Percentiles rank a stretch among this genome's conserved stretches.
Conservation (phyloP, 1,140 invertebrate species). For the Lordiphosa stackelbergi region DNA sequence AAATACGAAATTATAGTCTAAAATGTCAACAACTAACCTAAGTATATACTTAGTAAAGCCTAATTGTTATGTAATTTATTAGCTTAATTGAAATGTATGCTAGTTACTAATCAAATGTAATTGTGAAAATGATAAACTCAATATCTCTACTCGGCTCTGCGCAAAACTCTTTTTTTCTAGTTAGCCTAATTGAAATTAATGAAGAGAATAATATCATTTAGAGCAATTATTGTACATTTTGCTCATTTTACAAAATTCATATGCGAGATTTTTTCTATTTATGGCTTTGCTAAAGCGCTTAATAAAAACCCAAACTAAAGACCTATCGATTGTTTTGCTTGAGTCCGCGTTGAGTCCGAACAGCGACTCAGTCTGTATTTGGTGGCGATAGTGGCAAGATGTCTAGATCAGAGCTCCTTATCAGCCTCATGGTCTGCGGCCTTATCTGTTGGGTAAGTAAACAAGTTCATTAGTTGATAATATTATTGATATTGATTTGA, state of each 20-base stretch:
- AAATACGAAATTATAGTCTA: constrained; percentile 1
- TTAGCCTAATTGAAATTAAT: constrained; percentile 36
- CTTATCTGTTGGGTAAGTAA: constrained; percentile 33
- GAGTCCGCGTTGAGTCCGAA: not conserved
- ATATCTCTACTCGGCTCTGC: constrained; percentile 12
- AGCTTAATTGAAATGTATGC: constrained; percentile 12
- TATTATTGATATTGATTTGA: constrained; percentile 3
- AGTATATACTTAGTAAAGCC: constrained; percentile 24
- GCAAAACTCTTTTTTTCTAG: constrained; percentile 29
- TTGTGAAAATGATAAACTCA: not conserved
- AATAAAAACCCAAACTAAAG: constrained; percentile 57
- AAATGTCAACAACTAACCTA: constrained; percentile 12
- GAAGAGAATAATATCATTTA: constrained; percentile 12
- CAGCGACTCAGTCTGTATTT: constrained; percentile 21
- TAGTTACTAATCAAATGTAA: constrained; percentile 5
- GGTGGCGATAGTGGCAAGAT: constrained; percentile 32
- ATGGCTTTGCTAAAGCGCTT: constrained; percentile 47
- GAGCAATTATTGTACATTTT: constrained; percentile 21
- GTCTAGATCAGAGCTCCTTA: constrained; percentile 30
- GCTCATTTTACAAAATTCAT: constrained; percentile 46
- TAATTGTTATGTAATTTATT: constrained; percentile 20
- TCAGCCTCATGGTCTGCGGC: constrained; percentile 16
- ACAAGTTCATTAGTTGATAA: constrained; percentile 7
- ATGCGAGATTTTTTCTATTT: constrained; percentile 37
- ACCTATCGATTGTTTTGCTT: constrained; percentile 1